phyloP scores from a whole-genome alignment of 2,888 invertebrate species.

The Hypselothyrea guttata region DNA sequence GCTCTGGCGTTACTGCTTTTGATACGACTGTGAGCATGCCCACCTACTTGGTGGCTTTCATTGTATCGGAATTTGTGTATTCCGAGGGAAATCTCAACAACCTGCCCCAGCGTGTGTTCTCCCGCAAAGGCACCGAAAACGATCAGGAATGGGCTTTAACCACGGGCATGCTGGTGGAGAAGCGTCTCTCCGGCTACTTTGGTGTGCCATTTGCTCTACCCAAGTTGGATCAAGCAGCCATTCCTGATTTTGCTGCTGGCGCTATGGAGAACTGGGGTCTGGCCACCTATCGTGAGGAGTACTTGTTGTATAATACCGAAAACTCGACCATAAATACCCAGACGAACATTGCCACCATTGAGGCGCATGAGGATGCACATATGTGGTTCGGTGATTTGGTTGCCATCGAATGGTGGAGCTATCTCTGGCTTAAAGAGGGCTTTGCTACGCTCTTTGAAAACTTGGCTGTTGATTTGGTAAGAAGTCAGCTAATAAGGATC shows the following conservation, averaged over 20 bases:
- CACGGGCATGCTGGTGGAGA: slow-evolving; percentile 88
- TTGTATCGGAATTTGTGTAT: slow-evolving; percentile 85
- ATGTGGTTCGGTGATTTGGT: slow-evolving; percentile 92
- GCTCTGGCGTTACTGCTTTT: slow-evolving; percentile 69
- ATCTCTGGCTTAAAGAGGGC: slow-evolving; percentile 89
- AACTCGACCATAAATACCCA: slow-evolving; percentile 74
- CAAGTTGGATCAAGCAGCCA: slow-evolving; percentile 93
- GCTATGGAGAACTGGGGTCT: slow-evolving; percentile 98
- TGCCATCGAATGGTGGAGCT: slow-evolving; percentile 87
- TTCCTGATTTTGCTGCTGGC: slow-evolving; percentile 91
- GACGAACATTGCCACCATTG: slow-evolving; percentile 83
- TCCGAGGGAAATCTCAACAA: slow-evolving; percentile 61
- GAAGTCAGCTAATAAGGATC: background rate
- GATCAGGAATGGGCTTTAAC: slow-evolving; percentile 87
- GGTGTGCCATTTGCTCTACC: slow-evolving; percentile 88
- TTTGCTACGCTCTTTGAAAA: slow-evolving; percentile 83
- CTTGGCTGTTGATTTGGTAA: slow-evolving; percentile 71
- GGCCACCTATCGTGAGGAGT: slow-evolving; percentile 84
- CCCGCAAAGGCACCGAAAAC: slow-evolving; percentile 71
- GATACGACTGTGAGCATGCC: slow-evolving; percentile 86
- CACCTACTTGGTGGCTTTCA: slow-evolving; percentile 90
- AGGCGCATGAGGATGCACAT: slow-evolving; percentile 86
- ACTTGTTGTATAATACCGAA: slow-evolving; percentile 72
- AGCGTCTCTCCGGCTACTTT: slow-evolving; percentile 88
- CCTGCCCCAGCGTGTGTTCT: slow-evolving; percentile 75